Evolutionary conservation across 1,140 invertebrate genomes (phyloP).

Genomic region (Drosophila takahashii): DNA sequence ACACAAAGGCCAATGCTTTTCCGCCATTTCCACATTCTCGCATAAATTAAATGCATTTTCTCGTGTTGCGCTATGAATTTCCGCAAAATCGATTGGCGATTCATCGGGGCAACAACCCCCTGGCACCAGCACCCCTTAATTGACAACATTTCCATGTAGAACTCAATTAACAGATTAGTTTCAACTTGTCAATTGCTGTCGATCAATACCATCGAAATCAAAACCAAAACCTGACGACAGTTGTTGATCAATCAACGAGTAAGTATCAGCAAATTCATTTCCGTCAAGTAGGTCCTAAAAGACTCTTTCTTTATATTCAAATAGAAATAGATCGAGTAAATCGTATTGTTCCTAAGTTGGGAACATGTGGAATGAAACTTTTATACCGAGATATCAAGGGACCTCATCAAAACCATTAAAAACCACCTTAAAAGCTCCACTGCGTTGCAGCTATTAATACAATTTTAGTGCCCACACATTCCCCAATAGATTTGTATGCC

Average conservation of each 20-base stretch:
- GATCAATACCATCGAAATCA: slow-evolving; percentile 12
- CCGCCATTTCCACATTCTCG: slow-evolving; percentile 47
- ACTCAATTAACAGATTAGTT: slow-evolving; percentile 42
- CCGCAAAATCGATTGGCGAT: slow-evolving; percentile 28
- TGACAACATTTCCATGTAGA: slow-evolving; percentile 36
- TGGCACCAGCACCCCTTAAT: slow-evolving; percentile 20
- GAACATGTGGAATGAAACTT: too few species aligned
- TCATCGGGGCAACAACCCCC: slow-evolving; percentile 16
- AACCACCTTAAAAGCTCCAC: not conserved
- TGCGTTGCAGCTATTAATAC: not conserved
- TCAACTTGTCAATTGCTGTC: slow-evolving; percentile 15
- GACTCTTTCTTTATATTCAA: not conserved
- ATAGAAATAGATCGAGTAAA: not conserved
- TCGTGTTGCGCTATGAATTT: slow-evolving; percentile 22
- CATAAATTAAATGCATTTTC: slow-evolving; percentile 44
- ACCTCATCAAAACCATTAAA: not conserved
- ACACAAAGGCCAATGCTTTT: slow-evolving; percentile 30
- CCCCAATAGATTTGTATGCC: slow-evolving; percentile 31
- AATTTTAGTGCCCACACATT: slow-evolving; percentile 4
- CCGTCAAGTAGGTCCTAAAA: not conserved
- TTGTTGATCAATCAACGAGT: slow-evolving; percentile 11
- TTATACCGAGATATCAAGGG: not conserved
- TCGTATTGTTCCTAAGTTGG: not conserved
- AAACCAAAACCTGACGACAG: slow-evolving; percentile 11
- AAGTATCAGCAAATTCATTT: slow-evolving; percentile 1